Percentiles rank a stretch among this genome's conserved stretches.
Evolutionary conservation across 2,113 vertebrate genomes (phyloP).

Genomic region (Sphaerodactylus townsendi): DNA sequence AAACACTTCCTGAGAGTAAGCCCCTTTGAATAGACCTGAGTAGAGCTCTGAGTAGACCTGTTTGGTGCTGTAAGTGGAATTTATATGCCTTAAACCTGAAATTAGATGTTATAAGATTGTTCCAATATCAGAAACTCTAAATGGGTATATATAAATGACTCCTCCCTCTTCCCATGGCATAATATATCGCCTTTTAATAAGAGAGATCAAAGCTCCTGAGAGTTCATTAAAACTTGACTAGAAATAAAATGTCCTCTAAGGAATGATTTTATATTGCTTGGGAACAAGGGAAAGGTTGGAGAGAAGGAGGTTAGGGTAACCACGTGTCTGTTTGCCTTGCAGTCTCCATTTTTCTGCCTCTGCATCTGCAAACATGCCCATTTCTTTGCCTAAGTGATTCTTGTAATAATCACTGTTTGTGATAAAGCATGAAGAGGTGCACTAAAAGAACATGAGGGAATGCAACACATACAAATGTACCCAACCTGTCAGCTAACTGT

Average conservation of each 20-base stretch:
- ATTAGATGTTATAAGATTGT: background rate
- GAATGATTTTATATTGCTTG: background rate
- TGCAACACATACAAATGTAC: background rate
- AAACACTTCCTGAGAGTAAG: no score
- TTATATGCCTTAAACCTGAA: background rate
- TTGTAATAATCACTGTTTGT: background rate
- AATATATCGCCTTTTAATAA: background rate
- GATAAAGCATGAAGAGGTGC: background rate
- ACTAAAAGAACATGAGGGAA: background rate
- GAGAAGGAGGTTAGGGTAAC: background rate
- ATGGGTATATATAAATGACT: background rate
- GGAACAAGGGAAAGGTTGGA: background rate
- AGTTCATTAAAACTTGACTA: constrained; percentile 20
- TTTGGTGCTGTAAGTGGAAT: background rate
- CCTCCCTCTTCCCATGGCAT: background rate
- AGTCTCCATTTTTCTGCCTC: background rate
- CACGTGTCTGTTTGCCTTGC: background rate
- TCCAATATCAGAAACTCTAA: background rate
- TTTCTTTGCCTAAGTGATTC: background rate
- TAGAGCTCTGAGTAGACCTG: no score
- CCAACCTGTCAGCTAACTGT: background rate
- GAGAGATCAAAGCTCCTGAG: background rate
- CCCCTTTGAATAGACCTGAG: no score
- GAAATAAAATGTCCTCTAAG: background rate
- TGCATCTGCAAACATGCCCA: background rate